Conservation (phyloP, 2,797 vertebrate species). For the Sitta carolinensis region DNA sequence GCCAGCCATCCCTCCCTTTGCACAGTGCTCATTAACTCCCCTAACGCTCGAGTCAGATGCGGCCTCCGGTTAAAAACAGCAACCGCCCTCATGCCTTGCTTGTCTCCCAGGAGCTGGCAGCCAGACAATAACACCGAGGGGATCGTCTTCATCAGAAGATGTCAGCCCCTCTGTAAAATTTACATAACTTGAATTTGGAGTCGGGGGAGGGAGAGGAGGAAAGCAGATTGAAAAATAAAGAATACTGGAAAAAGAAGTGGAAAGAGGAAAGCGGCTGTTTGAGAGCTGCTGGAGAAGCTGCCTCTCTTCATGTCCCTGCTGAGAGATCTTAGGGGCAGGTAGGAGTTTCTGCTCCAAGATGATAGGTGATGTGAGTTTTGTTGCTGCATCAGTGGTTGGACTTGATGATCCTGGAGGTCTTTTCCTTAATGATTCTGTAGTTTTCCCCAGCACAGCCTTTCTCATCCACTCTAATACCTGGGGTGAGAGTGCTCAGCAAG, state of each 20-base stretch:
- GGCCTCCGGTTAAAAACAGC: slow-evolving; percentile 69
- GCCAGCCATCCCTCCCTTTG: background rate
- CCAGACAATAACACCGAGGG: slow-evolving; percentile 69
- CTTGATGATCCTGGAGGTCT: background rate
- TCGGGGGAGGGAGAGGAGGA: rapidly evolving
- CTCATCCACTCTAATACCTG: background rate
- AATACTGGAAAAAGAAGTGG: background rate
- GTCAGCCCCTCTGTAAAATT: slow-evolving; percentile 16
- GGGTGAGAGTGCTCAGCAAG: background rate
- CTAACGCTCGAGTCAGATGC: slow-evolving; percentile 48
- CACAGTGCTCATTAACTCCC: slow-evolving; percentile 66
- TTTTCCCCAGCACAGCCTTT: background rate
- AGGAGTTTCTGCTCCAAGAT: background rate
- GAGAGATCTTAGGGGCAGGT: background rate
- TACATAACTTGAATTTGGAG: background rate
- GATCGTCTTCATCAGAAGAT: slow-evolving; percentile 56
- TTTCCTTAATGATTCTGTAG: background rate
- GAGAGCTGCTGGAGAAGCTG: background rate
- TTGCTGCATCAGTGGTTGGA: background rate
- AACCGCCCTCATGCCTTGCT: slow-evolving; percentile 28
- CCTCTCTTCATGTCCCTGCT: background rate
- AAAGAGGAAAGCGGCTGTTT: background rate
- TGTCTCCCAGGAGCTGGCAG: slow-evolving; percentile 52
- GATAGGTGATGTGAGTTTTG: background rate
- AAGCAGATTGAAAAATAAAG: background rate